Base-by-base conservation (phyloP, 2,113 vertebrate genomes). In the Phylloscopus whistleri region DNA sequence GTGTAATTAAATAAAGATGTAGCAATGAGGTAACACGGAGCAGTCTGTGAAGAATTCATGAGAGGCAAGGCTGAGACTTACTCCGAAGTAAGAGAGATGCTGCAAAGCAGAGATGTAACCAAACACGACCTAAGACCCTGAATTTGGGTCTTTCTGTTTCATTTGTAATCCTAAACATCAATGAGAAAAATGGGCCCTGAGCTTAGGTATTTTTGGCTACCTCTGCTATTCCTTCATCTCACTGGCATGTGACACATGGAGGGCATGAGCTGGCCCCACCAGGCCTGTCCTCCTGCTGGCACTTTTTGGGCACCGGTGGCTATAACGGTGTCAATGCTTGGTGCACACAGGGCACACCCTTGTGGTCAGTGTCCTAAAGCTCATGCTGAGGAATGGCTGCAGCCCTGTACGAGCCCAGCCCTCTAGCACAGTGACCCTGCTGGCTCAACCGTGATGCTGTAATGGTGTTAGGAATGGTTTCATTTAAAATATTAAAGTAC, bases 1-100 rank as follows among this genome's bases (percentile, higher is more conserved):
- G 19, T 31, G 9, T 48, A 74, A 77, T 85, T 74, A 92, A 84
- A 81, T 68, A 87, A 95, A 86, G 31, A 74, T 73, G 31, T 16
- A 81, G 30, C 27, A 78, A 87, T 43, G 56, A 87, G 39, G 39
- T 64, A 89, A 84, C 22, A 87, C 0, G 2, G 66, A 81, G 41
- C 22, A 89, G 15, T 41, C 30, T 52, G 31, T 58, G 53, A 89
- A 59, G n/a, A 74, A 72, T 66, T 46, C 51, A 31, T 1, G 5
- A 60, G 41, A 60, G 13, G 19, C 35, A 44, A 64, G 33, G 62
- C 37, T 70, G 33, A 93, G 59, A 76, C 15, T 26, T 33, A 35
- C 12, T 76, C 23, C 58, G 33, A 69, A 30, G 33, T 37, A 52
- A n/a, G 6, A 59, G 46, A 55, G 31, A 49, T 35, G 37, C 23